These are phyloP conservation scores for Scrobipalpa costella DNA, from an alignment of 2,888 invertebrate species.

Conservation along the genomic window DNA sequence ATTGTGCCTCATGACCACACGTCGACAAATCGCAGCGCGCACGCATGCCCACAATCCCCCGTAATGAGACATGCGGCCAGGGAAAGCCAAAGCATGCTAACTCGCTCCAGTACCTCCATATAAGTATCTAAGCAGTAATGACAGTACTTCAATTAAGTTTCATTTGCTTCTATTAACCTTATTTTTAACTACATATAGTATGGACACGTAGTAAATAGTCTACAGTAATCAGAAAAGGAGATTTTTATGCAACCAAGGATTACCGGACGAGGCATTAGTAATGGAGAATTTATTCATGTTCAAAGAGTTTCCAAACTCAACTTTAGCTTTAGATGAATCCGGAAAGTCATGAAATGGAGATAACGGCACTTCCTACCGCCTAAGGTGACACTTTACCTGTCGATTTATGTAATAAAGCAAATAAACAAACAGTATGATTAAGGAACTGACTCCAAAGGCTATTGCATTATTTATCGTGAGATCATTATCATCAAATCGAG, in stretches of 20 bases:
- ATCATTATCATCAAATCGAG: constrained; percentile 48
- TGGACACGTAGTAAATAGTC: neutral
- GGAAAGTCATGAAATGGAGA: constrained; percentile 1
- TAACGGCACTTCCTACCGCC: constrained; percentile 15
- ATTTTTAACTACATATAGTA: neutral
- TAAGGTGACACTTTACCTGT: constrained; percentile 18
- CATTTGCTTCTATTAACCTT: constrained; percentile 3
- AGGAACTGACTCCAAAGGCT: constrained; percentile 25
- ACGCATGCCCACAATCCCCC: constrained; percentile 36
- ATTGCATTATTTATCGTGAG: constrained; percentile 47
- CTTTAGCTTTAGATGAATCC: neutral
- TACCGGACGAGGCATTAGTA: neutral
- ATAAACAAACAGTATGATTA: constrained; percentile 23
- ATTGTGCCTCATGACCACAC: constrained; percentile 30
- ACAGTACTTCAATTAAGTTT: constrained; percentile 4
- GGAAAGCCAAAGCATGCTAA: neutral
- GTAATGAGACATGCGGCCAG: constrained; percentile 31
- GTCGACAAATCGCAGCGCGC: constrained; percentile 33
- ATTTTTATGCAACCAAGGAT: no score
- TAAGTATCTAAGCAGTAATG: neutral
- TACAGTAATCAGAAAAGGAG: no score
- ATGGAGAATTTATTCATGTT: neutral
- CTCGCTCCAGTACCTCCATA: constrained; percentile 1
- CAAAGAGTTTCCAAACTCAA: neutral
- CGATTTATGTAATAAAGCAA: constrained; percentile 22